These are phyloP conservation scores for Microplitis mediator DNA, from an alignment of 1,140 invertebrate species.

Conservation along the genomic window DNA sequence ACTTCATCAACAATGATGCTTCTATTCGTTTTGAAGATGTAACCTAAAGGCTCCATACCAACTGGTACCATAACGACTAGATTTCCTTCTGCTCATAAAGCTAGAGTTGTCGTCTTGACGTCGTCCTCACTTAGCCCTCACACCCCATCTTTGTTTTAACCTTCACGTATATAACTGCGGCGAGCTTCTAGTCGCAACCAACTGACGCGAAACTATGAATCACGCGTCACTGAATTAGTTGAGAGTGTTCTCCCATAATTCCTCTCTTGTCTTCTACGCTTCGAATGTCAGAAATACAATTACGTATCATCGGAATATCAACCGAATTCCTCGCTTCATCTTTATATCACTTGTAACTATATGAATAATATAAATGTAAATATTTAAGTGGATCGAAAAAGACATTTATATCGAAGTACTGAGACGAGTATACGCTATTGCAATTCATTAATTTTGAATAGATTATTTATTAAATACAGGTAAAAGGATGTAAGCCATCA, in stretches of 20 bases:
- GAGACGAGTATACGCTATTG: background rate
- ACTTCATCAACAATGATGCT: constrained; percentile 26
- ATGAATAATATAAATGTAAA: no score
- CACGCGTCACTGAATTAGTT: constrained; percentile 8
- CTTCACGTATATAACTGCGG: background rate
- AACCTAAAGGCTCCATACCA: constrained; percentile 5
- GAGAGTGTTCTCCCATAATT: background rate
- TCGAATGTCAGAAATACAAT: background rate
- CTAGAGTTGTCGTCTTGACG: background rate
- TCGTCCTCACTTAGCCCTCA: background rate
- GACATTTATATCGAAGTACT: no score
- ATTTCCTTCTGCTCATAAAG: constrained; percentile 2
- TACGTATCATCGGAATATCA: background rate
- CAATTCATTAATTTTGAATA: constrained; percentile 16
- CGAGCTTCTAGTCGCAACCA: background rate
- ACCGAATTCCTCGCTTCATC: no score
- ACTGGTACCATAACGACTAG: constrained; percentile 5
- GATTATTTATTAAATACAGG: background rate
- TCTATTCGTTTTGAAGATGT: background rate
- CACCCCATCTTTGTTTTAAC: background rate
- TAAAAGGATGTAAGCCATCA: background rate
- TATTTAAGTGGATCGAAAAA: no score
- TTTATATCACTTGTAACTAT: no score
- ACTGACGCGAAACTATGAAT: constrained; percentile 20
- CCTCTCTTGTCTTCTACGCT: background rate